These are phyloP conservation scores for Lumbricus terrestris DNA, from an alignment of 2,888 invertebrate species.

Conservation along the genomic window DNA sequence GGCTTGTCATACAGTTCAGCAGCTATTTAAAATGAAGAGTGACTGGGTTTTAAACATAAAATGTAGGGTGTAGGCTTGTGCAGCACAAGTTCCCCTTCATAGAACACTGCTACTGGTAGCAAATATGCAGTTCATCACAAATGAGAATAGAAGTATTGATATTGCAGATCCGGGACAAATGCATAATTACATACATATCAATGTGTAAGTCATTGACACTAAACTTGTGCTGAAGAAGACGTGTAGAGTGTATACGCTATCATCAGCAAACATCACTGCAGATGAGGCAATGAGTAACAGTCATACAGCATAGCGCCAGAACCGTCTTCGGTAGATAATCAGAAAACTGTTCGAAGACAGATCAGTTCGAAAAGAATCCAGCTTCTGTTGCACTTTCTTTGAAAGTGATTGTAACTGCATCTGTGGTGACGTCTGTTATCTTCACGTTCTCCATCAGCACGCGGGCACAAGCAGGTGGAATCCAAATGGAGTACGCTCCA, in stretches of 20 bases:
- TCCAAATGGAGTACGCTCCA: not conserved
- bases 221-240: not conserved
- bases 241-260: not conserved
- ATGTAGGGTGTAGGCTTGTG: not conserved
- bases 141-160: no score
- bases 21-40: not conserved
- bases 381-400: not conserved
- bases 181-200: not conserved
- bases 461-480: not conserved
- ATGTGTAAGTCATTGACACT: not conserved
- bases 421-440: not conserved
- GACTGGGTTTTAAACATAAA: not conserved
- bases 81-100: not conserved
- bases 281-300: not conserved
- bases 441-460: slow-evolving; percentile 3
- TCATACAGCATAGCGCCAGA: not conserved
- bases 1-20: not conserved
- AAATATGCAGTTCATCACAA: no score
- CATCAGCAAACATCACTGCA: not conserved
- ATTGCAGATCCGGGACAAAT: not conserved
- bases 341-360: not conserved
- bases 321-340: not conserved
- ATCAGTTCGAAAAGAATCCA: not conserved
- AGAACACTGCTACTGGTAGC: not conserved
- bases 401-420: not conserved